Conservation (phyloP, 2,113 vertebrate species). For the Macroglossus sobrinus region DNA sequence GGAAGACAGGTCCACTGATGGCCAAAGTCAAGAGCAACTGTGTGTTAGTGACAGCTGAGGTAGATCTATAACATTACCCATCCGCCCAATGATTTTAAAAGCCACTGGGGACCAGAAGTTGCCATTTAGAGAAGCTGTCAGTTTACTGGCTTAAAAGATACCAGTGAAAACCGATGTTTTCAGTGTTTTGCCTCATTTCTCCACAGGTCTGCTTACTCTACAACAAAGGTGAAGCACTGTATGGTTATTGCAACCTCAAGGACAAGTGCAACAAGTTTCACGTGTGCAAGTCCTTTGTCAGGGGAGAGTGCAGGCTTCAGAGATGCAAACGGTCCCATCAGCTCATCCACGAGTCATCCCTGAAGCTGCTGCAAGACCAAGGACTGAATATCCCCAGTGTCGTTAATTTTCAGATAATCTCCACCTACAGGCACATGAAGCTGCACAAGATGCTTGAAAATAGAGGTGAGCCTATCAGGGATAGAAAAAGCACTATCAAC, state of each 20-base stretch:
- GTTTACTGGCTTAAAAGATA: not conserved
- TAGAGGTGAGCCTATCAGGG: constrained; percentile 58
- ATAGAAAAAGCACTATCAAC: rapidly evolving
- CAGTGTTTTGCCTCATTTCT: not conserved
- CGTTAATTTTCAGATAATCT: constrained; percentile 80
- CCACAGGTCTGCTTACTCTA: constrained; percentile 79
- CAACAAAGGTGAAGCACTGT: constrained; percentile 68
- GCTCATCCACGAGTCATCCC: constrained; percentile 37
- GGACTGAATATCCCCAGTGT: constrained; percentile 54
- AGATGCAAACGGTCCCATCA: constrained; percentile 79
- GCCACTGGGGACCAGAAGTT: not conserved
- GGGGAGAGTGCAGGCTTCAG: constrained; percentile 76
- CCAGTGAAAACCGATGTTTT: not conserved
- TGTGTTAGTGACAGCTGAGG: not conserved
- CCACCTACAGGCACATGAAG: constrained; percentile 55
- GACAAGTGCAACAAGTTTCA: constrained; percentile 81
- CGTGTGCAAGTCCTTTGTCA: constrained; percentile 80
- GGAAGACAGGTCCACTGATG: not conserved
- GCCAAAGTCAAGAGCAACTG: not conserved
- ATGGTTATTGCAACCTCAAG: constrained; percentile 66
- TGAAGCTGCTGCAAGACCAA: constrained; percentile 63
- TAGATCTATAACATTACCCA: too few relatives aligned
- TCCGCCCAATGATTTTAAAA: not conserved
- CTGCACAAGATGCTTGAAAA: constrained; percentile 36
- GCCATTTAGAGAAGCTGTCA: not conserved